These are phyloP conservation scores for Nannoperca australis DNA, from an alignment of 2,797 vertebrate genomes.

Conservation along the genomic window DNA sequence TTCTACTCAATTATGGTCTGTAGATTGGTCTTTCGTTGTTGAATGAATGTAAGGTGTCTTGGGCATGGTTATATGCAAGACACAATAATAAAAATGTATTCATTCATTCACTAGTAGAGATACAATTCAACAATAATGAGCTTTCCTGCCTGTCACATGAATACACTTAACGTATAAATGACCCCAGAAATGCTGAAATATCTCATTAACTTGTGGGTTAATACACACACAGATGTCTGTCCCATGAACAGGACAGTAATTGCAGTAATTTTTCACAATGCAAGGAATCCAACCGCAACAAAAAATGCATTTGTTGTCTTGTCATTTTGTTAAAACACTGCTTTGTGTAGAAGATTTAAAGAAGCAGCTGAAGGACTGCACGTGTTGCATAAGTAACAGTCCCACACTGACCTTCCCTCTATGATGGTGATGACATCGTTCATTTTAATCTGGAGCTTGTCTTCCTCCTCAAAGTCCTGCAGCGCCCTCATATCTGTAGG, in stretches of 20 bases:
- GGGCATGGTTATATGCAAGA: neutral
- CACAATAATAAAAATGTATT: neutral
- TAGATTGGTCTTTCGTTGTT: neutral
- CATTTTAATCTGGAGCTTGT: slow-evolving; percentile 95
- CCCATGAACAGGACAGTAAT: slow-evolving; percentile 18
- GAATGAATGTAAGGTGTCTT: neutral
- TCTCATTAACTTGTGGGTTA: neutral
- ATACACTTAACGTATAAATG: neutral
- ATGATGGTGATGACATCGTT: slow-evolving; percentile 98
- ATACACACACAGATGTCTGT: slow-evolving; percentile 1
- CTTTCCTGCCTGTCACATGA: slow-evolving; percentile 7
- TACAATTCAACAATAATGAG: neutral
- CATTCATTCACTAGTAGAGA: neutral
- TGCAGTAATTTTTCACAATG: slow-evolving; percentile 36
- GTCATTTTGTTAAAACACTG: slow-evolving; percentile 13
- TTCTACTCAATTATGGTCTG: too few species aligned
- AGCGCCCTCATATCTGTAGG: slow-evolving; percentile 97
- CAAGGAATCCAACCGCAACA: slow-evolving; percentile 41
- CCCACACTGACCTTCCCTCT: slow-evolving; percentile 92
- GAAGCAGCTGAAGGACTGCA: neutral
- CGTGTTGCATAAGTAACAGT: neutral
- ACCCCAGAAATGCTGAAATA: neutral
- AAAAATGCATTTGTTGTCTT: slow-evolving; percentile 15
- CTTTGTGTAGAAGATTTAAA: neutral
- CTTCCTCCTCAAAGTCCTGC: slow-evolving; percentile 95